phyloP scores from a whole-genome alignment of 1,140 invertebrate species.

The Dysdera silvatica region DNA sequence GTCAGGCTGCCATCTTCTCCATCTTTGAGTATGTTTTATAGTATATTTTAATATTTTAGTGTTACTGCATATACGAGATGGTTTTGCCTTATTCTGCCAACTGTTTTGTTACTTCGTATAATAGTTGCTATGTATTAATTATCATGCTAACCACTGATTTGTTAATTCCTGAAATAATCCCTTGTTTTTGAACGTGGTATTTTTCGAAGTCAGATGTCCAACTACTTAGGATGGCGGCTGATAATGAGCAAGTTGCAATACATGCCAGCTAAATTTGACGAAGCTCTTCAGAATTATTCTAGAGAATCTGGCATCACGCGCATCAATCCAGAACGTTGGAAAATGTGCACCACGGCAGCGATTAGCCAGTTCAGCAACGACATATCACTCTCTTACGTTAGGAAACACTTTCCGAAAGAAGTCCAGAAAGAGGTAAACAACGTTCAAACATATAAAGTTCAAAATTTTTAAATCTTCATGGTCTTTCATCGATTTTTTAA shows the following conservation, averaged over 20 bases:
- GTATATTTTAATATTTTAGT: no score
- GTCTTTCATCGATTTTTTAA: no score
- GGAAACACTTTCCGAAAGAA: neutral
- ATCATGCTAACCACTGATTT: no score
- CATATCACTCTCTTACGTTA: neutral
- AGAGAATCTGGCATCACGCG: neutral
- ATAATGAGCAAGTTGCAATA: neutral
- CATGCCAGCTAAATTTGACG: neutral
- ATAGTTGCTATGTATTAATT: no score
- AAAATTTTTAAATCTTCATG: no score
- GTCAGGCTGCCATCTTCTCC: no score
- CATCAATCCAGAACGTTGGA: neutral
- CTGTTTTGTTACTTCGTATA: no score
- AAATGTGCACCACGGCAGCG: neutral
- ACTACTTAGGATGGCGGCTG: neutral
- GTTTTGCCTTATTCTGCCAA: no score
- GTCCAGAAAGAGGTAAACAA: neutral
- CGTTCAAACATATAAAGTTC: neutral
- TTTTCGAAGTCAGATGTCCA: constrained; percentile 1
- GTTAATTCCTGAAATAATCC: no score
- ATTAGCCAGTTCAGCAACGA: neutral
- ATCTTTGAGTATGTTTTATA: no score
- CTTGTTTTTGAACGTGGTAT: no score
- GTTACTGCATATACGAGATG: no score
- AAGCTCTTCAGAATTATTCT: neutral